These are phyloP conservation scores for Sparus aurata DNA, from an alignment of 2,797 vertebrate species.

Conservation along the genomic window DNA sequence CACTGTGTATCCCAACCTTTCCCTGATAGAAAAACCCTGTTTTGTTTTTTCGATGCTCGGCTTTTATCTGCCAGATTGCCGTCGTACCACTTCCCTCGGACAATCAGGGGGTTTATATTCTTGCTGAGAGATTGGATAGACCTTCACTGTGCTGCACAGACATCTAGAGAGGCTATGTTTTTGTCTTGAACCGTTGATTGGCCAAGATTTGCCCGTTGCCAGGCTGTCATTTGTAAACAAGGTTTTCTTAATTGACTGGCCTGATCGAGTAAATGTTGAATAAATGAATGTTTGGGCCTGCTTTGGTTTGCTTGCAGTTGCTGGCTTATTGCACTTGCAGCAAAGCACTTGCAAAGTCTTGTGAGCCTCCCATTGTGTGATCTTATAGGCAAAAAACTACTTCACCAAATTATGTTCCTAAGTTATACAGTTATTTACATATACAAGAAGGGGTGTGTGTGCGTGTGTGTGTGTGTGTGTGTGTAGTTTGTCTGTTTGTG, in stretches of 20 bases:
- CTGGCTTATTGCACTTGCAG: constrained; percentile 10
- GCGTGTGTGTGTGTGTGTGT: too few relatives aligned
- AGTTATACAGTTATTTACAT: background rate
- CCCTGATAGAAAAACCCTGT: constrained; percentile 40
- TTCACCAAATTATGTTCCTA: background rate
- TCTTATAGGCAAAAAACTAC: background rate
- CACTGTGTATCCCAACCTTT: constrained; percentile 42
- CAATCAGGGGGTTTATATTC: constrained; percentile 64
- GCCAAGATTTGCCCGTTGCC: constrained; percentile 42
- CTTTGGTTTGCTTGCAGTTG: constrained; percentile 25
- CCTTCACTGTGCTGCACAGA: constrained; percentile 42
- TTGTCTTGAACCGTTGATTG: constrained; percentile 36
- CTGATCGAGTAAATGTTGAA: constrained; percentile 48
- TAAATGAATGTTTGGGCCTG: constrained; percentile 34
- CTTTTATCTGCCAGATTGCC: constrained; percentile 67
- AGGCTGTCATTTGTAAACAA: constrained; percentile 60
- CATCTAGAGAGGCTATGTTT: constrained; percentile 57
- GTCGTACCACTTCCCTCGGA: constrained; percentile 61
- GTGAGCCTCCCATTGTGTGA: background rate
- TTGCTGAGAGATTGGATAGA: constrained; percentile 44
- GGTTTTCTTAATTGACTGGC: constrained; percentile 55
- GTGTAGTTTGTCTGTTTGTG: background rate
- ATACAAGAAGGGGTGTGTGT: background rate
- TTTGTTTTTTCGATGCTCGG: constrained; percentile 27
- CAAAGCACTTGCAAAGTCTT: constrained; percentile 10